A percentile compares a stretch with the other conserved stretches of the same genome.
phyloP scores from a whole-genome alignment of 2,888 invertebrate species.

The Cyclophora albipunctata region DNA sequence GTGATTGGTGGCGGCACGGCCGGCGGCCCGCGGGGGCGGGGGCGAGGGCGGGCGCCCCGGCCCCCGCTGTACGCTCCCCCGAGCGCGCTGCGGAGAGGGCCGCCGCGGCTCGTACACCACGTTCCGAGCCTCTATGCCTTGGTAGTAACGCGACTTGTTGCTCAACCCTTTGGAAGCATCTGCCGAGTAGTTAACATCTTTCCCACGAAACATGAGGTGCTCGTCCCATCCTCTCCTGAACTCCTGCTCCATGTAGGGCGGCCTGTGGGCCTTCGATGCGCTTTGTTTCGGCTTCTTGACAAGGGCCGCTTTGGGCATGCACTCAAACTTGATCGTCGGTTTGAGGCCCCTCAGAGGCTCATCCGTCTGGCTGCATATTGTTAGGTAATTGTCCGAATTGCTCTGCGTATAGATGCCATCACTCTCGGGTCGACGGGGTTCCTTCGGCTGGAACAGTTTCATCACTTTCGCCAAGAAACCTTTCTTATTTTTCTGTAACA shows the following conservation, averaged over 20 bases:
- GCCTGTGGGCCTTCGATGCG: constrained; percentile 19
- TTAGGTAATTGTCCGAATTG: constrained; percentile 48
- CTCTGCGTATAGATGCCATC: constrained; percentile 20
- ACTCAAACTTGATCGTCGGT: too few species aligned
- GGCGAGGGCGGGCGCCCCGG: too few species aligned
- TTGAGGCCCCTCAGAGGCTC: constrained; percentile 1
- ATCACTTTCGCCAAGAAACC: too few species aligned
- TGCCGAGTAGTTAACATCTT: constrained; percentile 21
- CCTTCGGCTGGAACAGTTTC: too few species aligned
- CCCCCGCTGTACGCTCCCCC: background rate
- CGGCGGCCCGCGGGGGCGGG: too few species aligned
- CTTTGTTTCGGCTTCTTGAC: constrained; percentile 18
- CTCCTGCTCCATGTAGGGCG: constrained; percentile 52
- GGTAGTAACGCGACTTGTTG: constrained; percentile 22
- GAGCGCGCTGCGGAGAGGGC: background rate
- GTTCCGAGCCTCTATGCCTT: constrained; percentile 38
- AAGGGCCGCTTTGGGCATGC: too few species aligned
- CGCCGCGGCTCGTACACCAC: constrained; percentile 19
- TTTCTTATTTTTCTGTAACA: too few species aligned
- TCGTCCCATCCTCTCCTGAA: constrained; percentile 49
- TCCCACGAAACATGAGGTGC: constrained; percentile 32
- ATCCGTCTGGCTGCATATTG: constrained; percentile 41
- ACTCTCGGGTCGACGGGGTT: constrained; percentile 1
- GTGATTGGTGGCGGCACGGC: too few species aligned
- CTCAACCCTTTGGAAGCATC: constrained; percentile 14